Percentiles rank a stretch among this genome's conserved stretches.
Evolutionary conservation across 2,888 invertebrate species (phyloP).

Genomic region (Dynastes hyllus): DNA sequence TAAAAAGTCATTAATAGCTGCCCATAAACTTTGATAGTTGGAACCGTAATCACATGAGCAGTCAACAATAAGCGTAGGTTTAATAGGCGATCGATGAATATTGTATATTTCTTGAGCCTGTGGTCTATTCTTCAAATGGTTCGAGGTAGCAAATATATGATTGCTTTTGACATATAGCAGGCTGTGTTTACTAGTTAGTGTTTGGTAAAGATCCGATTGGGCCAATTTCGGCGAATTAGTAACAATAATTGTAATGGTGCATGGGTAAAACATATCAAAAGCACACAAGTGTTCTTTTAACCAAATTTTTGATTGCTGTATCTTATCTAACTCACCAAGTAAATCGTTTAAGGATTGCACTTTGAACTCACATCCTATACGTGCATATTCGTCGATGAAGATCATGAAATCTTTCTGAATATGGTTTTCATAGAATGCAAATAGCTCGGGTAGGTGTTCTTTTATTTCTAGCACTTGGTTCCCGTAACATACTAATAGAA

Average conservation of each 20-base stretch:
- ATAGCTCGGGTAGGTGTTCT: not conserved
- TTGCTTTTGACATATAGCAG: not conserved
- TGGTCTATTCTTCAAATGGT: slow-evolving; percentile 8
- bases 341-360: slow-evolving; percentile 16
- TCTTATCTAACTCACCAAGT: not conserved
- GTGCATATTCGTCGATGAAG: not conserved
- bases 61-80: slow-evolving; percentile 10
- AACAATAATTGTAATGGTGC: too few species aligned
- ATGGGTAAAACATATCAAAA: not conserved
- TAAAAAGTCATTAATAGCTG: not conserved
- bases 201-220: slow-evolving; percentile 3
- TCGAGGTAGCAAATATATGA: not conserved
- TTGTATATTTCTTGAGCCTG: not conserved
- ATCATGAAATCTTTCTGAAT: slow-evolving; percentile 1
- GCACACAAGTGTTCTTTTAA: not conserved
- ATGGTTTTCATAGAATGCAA: not conserved
- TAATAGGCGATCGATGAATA: not conserved
- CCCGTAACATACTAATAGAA: not conserved
- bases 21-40: not conserved
- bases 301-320: slow-evolving; percentile 1
- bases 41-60: not conserved
- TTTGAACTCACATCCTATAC: not conserved
- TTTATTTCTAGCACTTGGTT: not conserved
- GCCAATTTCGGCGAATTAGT: not conserved
- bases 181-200: not conserved